A percentile compares a stretch with the other conserved stretches of the same genome.
These are phyloP conservation scores for Drosophila pegasa DNA, from an alignment of 2,888 invertebrate species.

Conservation along the genomic window DNA sequence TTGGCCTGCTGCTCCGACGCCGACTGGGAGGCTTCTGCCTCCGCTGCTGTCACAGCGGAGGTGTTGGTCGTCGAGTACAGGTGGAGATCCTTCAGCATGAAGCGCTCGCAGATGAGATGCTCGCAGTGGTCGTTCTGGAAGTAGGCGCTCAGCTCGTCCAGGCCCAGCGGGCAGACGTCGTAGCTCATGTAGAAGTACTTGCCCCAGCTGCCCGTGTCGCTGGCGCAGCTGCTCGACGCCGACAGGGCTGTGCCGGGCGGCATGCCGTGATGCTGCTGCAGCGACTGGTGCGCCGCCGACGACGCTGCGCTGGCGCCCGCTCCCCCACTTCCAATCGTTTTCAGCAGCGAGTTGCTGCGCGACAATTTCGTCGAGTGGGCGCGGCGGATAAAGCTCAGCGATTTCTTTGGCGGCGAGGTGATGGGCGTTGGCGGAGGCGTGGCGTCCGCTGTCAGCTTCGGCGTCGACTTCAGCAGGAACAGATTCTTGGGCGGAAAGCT, in stretches of 20 bases:
- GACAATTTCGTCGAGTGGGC: slow-evolving; percentile 91
- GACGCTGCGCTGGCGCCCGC: slow-evolving; percentile 3
- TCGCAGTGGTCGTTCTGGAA: slow-evolving; percentile 84
- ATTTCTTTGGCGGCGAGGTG: slow-evolving; percentile 86
- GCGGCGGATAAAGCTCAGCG: slow-evolving; percentile 88
- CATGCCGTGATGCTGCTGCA: slow-evolving; percentile 5
- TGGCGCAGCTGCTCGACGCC: slow-evolving; percentile 62
- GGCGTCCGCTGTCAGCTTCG: slow-evolving; percentile 43
- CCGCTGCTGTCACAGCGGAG: slow-evolving; percentile 13
- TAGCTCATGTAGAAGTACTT: slow-evolving; percentile 82
- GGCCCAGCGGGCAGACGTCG: slow-evolving; percentile 82
- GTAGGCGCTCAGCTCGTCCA: slow-evolving; percentile 83
- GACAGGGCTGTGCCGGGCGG: slow-evolving; percentile 26
- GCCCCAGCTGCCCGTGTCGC: slow-evolving; percentile 78
- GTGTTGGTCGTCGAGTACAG: slow-evolving; percentile 40
- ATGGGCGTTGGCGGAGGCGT: slow-evolving; percentile 38
- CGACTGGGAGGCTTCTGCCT: slow-evolving; percentile 35
- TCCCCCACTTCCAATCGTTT: slow-evolving; percentile 78
- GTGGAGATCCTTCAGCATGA: slow-evolving; percentile 81
- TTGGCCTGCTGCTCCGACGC: slow-evolving; percentile 41
- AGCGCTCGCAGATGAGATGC: slow-evolving; percentile 83
- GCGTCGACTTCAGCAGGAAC: slow-evolving; percentile 84
- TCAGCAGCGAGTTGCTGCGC: slow-evolving; percentile 88
- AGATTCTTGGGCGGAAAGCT: slow-evolving; percentile 85
- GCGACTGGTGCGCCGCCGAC: slow-evolving; percentile 16